phyloP scores from a whole-genome alignment of 1,140 invertebrate genomes.

The Panagrolaimus sp. region DNA sequence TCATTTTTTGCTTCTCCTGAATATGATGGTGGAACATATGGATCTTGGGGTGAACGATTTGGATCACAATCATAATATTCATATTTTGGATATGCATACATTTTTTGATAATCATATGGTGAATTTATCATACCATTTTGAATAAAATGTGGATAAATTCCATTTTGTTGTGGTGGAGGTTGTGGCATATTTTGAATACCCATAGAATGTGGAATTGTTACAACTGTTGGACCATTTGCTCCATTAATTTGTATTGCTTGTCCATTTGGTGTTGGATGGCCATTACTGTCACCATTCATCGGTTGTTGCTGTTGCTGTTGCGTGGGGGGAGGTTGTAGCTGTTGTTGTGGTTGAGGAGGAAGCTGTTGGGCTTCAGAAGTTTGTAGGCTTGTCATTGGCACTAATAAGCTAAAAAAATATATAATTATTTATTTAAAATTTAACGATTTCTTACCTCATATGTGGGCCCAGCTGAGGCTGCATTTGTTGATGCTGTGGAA shows the following conservation, averaged over 20 bases:
- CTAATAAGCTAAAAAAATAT: slow-evolving; percentile 14
- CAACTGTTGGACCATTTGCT: neutral
- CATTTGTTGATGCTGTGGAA: neutral
- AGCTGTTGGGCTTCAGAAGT: slow-evolving; percentile 14
- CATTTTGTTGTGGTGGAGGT: slow-evolving; percentile 13
- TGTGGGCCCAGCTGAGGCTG: neutral
- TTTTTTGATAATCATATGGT: slow-evolving; percentile 5
- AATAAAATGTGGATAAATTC: slow-evolving; percentile 5
- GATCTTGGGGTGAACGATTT: slow-evolving; percentile 24
- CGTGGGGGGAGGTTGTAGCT: slow-evolving; percentile 15
- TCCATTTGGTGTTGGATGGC: neutral
- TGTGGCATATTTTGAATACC: slow-evolving; percentile 17
- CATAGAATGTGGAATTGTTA: neutral
- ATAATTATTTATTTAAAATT: too few relatives aligned
- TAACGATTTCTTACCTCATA: neutral
- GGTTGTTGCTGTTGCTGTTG: slow-evolving; percentile 13
- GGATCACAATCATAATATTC: slow-evolving; percentile 8
- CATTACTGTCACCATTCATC: slow-evolving; percentile 7
- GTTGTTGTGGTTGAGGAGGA: neutral
- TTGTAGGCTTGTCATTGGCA: slow-evolving; percentile 21
- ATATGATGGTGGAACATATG: slow-evolving; percentile 50
- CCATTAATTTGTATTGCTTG: neutral
- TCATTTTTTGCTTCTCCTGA: slow-evolving; percentile 50
- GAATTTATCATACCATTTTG: neutral
- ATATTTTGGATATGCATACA: neutral